Evolutionary conservation across 1,140 invertebrate genomes (phyloP).

Genomic region (Goniozus legneri): DNA sequence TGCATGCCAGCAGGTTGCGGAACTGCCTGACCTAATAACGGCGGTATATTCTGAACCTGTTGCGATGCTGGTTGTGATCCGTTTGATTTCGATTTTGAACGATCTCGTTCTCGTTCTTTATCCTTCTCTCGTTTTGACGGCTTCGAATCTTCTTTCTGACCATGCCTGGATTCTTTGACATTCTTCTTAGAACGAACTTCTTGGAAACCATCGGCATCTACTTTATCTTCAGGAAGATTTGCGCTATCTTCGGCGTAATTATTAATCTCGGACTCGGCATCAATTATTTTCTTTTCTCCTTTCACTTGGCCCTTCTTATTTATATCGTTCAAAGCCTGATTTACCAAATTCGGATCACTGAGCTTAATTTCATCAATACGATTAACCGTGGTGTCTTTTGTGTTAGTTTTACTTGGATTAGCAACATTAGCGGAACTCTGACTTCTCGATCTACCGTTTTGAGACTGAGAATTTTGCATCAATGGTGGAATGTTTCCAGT

Average conservation of each 20-base stretch:
- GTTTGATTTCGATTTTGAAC: slow-evolving; percentile 43
- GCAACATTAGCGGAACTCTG: slow-evolving; percentile 32
- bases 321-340: slow-evolving; percentile 59
- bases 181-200: slow-evolving; percentile 82
- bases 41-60: slow-evolving; percentile 52
- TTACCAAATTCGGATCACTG: slow-evolving; percentile 57
- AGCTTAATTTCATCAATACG: slow-evolving; percentile 60
- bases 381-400: slow-evolving; percentile 55
- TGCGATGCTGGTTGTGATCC: slow-evolving; percentile 39
- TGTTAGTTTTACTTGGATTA: slow-evolving; percentile 23
- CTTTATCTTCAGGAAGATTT: slow-evolving; percentile 40
- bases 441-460: slow-evolving; percentile 42
- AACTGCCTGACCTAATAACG: slow-evolving; percentile 51
- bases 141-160: slow-evolving; percentile 57
- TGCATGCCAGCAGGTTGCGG: slow-evolving; percentile 50
- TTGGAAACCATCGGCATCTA: slow-evolving; percentile 76
- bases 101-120: slow-evolving; percentile 43
- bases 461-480: slow-evolving; percentile 36
- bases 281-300: slow-evolving; percentile 31
- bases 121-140: slow-evolving; percentile 47
- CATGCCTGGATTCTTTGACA: slow-evolving; percentile 60
- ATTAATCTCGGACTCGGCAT: slow-evolving; percentile 54
- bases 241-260: slow-evolving; percentile 44
- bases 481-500: slow-evolving; percentile 29
- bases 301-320: slow-evolving; percentile 52